These are phyloP conservation scores for Corvus cornix DNA, from an alignment of 2,113 vertebrate species.

Conservation along the genomic window DNA sequence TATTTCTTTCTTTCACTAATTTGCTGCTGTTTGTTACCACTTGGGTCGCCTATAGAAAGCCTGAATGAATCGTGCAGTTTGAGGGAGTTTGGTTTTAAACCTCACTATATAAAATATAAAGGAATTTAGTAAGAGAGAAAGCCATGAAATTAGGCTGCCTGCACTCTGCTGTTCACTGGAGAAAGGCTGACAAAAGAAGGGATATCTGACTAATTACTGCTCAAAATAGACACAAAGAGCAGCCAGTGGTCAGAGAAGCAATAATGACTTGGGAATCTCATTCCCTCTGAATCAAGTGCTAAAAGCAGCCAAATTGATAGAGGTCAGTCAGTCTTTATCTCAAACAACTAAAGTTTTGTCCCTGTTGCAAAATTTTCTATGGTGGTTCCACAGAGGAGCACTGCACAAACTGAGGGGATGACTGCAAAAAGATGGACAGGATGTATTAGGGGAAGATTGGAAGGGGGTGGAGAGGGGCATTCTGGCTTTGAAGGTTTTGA, in stretches of 20 bases:
- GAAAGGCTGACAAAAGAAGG: not conserved
- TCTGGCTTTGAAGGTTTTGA: not conserved
- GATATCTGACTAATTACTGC: not conserved
- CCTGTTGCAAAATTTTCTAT: not conserved
- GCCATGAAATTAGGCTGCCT: not conserved
- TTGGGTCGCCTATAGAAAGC: not conserved
- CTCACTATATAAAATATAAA: not conserved
- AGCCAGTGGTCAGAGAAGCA: not conserved
- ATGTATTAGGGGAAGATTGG: not conserved
- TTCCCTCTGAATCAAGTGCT: not conserved
- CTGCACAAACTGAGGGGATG: not conserved
- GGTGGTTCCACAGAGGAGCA: not conserved
- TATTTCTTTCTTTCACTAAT: not conserved
- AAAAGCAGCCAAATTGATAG: not conserved
- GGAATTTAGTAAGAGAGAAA: not conserved
- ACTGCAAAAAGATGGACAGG: not conserved
- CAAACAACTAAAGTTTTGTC: not conserved
- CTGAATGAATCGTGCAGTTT: not conserved
- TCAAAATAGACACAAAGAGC: not conserved
- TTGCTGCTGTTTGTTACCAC: not conserved
- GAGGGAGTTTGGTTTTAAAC: not conserved
- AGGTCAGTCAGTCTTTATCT: not conserved
- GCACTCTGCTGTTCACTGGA: fast-evolving
- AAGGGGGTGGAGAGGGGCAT: not conserved
- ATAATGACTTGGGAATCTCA: not conserved